Evolutionary conservation across 2,797 vertebrate species (phyloP).

Genomic region (Propithecus deckenii): DNA sequence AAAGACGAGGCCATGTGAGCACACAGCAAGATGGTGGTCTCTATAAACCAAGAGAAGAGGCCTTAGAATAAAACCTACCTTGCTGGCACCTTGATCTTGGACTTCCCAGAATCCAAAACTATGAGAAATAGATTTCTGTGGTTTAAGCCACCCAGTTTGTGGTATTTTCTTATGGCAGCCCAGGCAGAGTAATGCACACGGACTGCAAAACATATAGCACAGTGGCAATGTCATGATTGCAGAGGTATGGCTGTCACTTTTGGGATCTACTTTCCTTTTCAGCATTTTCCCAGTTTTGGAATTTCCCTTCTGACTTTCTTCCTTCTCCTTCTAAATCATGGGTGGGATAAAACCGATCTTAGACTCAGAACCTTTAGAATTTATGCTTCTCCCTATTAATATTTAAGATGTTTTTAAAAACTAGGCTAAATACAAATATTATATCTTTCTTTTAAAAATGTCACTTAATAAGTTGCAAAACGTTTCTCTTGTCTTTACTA

Average conservation of each 20-base stretch:
- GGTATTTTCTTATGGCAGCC: neutral
- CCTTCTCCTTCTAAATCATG: neutral
- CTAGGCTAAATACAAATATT: neutral
- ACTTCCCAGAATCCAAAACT: neutral
- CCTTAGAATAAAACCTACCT: neutral
- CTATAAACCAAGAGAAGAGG: neutral
- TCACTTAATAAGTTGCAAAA: neutral
- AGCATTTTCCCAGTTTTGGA: neutral
- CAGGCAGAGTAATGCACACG: accelerated
- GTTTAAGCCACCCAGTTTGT: neutral
- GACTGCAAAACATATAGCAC: neutral
- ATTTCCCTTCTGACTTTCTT: neutral
- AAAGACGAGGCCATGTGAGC: neutral
- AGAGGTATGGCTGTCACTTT: neutral
- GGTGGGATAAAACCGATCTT: neutral
- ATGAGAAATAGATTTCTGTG: neutral
- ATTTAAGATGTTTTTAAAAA: constrained; percentile 21
- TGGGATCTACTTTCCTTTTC: neutral
- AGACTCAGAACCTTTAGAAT: neutral
- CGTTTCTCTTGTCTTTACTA: neutral
- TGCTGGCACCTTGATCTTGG: neutral
- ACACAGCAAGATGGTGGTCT: neutral
- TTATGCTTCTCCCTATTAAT: neutral
- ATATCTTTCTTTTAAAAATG: neutral
- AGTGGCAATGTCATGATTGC: neutral